Percentiles rank a stretch among this genome's conserved stretches.
These are phyloP conservation scores for Aporrectodea caliginosa DNA, from an alignment of 1,140 invertebrate genomes.

Conservation along the genomic window DNA sequence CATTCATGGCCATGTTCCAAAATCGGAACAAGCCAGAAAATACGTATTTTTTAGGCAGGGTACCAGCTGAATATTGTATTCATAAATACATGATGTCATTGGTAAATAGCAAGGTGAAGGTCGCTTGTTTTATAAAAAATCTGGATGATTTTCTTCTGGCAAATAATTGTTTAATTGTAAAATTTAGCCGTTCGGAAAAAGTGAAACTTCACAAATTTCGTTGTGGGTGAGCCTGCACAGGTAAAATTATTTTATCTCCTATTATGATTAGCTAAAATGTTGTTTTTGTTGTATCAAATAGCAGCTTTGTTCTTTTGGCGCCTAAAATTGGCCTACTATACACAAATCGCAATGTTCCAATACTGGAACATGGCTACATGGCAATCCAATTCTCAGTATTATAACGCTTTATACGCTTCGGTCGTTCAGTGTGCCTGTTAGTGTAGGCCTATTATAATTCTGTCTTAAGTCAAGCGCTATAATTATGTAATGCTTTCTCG, in stretches of 20 bases:
- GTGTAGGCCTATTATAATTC: background rate
- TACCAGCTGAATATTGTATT: background rate
- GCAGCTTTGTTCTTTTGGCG: background rate
- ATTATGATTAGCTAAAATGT: background rate
- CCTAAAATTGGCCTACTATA: background rate
- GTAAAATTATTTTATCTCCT: background rate
- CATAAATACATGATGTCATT: background rate
- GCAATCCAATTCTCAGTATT: background rate
- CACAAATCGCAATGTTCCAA: conserved; percentile 3
- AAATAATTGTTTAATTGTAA: background rate
- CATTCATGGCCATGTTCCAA: conserved; percentile 16
- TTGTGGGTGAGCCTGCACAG: background rate
- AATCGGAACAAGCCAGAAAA: conserved; percentile 5
- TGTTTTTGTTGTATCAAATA: background rate
- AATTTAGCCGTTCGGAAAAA: background rate
- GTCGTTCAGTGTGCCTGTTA: no score
- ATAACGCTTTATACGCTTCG: background rate
- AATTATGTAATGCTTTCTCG: background rate
- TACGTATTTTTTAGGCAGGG: background rate
- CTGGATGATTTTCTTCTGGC: background rate
- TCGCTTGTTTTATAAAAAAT: background rate
- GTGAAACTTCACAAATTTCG: background rate
- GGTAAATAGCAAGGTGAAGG: background rate
- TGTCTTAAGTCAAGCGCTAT: background rate
- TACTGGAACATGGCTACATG: conserved; percentile 14